phyloP scores from a whole-genome alignment of 1,140 invertebrate species.

The Aphis craccivora region DNA sequence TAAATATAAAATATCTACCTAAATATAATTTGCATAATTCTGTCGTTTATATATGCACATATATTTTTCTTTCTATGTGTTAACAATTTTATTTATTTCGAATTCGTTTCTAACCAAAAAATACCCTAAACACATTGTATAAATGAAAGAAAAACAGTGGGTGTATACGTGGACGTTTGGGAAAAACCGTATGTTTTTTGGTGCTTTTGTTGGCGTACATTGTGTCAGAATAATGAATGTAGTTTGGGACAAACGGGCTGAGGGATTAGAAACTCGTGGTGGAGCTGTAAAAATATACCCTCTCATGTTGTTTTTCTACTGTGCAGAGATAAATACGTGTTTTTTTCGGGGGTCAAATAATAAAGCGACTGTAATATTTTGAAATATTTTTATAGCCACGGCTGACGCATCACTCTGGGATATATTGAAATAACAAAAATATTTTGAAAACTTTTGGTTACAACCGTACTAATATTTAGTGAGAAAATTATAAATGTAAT shows the following conservation, averaged over 20 bases:
- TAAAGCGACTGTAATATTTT: constrained; percentile 40
- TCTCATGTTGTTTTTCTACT: constrained; percentile 45
- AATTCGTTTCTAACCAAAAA: constrained; percentile 42
- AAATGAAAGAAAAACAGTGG: constrained; percentile 47
- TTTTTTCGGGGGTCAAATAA: constrained; percentile 39
- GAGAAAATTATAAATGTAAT: background rate
- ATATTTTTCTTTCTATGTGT: background rate
- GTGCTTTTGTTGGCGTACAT: constrained; percentile 53
- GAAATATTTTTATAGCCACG: background rate
- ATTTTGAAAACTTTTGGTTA: background rate
- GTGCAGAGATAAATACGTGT: constrained; percentile 38
- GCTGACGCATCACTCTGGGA: background rate
- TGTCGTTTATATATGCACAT: background rate
- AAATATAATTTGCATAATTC: constrained; percentile 48
- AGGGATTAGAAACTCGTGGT: constrained; percentile 49
- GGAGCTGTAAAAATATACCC: constrained; percentile 53
- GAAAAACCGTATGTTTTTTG: constrained; percentile 54
- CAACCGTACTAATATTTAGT: background rate
- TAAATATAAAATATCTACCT: background rate
- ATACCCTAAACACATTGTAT: constrained; percentile 52
- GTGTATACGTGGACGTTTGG: constrained; percentile 27
- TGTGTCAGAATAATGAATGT: constrained; percentile 58
- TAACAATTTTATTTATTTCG: constrained; percentile 54
- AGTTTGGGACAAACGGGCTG: constrained; percentile 50
- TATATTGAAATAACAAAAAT: constrained; percentile 36